Base-by-base conservation (phyloP, 1,140 invertebrate species). In the Pseudomyrmex dendroicus region DNA sequence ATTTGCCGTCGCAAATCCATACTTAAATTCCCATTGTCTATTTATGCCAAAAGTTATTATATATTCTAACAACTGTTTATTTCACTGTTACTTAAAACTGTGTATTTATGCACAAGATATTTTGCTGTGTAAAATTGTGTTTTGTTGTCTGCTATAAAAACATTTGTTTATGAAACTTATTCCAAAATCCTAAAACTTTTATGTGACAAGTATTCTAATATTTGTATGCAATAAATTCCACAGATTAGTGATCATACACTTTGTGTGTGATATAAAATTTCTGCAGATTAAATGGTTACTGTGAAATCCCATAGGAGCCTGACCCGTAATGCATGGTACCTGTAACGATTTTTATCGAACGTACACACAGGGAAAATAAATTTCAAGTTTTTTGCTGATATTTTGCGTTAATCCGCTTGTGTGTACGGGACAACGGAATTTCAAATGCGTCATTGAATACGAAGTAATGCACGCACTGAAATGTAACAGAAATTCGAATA, bases 301-400 rank as follows among this genome's bases (percentile, higher is more conserved):
- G 50, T 20, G 20, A 70, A 70, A 80, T 59, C 10, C 13, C 10
- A 35, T 12, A 0, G 9, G 9, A 12, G 10, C n/a, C 25, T 5
- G 50, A 10, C 35, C 7, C 5, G 35, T 35, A 35, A 35, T 35
- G 35, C 35, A 35, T 35, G 50, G 59, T 44, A 10, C 44, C n/a
- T 12, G 54, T 78, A 56, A 70, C 63, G 25, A 59, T 78, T 78
- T 78, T 78, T 56, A 68, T 78, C 15, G 7, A 80, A 78, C 59
- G 35, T 61, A 67, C 15, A 17, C 12, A 50, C n/a, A 25, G 10
- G 17, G 12, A 17, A 80, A 61, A 78, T 61, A 17, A 57, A 86
- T 25, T 59, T 35, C 2, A 50, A 57, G 25, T 62, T 44, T 77
- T 20, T 77, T 48, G 20, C 3, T 56, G 17, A 10, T 15, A 44